Percentiles rank a stretch among this genome's conserved stretches.
Conservation (phyloP, 2,888 invertebrate species). For the Eumacrocentrus americanus region DNA sequence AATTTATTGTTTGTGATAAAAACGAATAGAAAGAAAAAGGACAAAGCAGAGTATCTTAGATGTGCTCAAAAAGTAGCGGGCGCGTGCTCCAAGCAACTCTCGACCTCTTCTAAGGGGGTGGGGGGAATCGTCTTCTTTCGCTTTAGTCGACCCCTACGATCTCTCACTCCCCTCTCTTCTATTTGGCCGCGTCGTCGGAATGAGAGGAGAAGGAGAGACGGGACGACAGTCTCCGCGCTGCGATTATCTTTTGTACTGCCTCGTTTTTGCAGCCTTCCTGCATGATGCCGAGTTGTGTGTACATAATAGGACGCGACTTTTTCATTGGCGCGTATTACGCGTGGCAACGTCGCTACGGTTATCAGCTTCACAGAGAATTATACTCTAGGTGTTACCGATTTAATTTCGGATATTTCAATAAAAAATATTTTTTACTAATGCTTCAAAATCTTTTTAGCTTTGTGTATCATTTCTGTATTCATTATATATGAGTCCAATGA, state of each 20-base stretch:
- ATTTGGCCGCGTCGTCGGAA: constrained; percentile 1
- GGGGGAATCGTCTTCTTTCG: not conserved
- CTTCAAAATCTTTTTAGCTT: too few species aligned
- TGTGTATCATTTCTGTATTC: too few species aligned
- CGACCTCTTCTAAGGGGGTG: not conserved
- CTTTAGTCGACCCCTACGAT: constrained; percentile 1
- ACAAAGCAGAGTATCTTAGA: not conserved
- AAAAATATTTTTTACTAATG: too few species aligned
- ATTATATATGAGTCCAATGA: too few species aligned
- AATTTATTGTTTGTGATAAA: not conserved
- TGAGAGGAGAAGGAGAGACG: constrained; percentile 10
- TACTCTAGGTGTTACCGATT: too few species aligned
- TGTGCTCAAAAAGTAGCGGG: not conserved
- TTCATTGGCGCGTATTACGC: constrained; percentile 24
- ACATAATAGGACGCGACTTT: constrained; percentile 21
- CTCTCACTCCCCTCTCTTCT: constrained; percentile 6
- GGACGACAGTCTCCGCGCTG: constrained; percentile 25
- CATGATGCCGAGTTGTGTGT: constrained; percentile 3
- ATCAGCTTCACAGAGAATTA: too few species aligned
- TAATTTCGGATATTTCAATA: too few species aligned
- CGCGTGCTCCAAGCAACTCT: constrained; percentile 9
- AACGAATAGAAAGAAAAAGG: not conserved
- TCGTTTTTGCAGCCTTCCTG: constrained; percentile 13
- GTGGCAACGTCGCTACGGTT: constrained; percentile 8
- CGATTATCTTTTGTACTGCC: constrained; percentile 15